Evolutionary conservation across 1,140 invertebrate species (phyloP), one percentile per base, ranked within the genome.

Genomic region (Drosophila truncata): DNA sequence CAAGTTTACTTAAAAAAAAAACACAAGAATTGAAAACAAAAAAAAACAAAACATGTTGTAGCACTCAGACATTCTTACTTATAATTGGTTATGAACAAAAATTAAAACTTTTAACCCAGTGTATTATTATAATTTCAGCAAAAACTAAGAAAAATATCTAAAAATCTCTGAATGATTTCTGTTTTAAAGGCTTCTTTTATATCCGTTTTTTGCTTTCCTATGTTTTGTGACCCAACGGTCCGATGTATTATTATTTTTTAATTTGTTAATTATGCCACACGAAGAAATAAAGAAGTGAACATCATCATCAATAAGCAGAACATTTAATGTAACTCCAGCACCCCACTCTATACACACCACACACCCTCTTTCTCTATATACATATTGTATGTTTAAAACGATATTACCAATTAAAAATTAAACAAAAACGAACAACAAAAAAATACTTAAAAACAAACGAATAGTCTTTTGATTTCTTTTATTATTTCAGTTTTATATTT

Each of bases 181-280:
- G 31, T 62, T 79, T 61, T 66, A 49, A 54, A 23, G 20, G 50
- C 31, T 29, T 46, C 50, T 72, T 55, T 62, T 29, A 31, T 33
- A 49, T 31, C 20, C 10, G 57, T 57, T 74, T 50, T 55, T 59
- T 10, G 9, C 16, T 18, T 14, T 73, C 46, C 60, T 49, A 41
- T 13, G 49, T 54, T 42, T 47, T 39, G 61, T 58, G 25, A 58
- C n/a, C 37, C 29, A 47, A 6, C 2, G 55, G 35, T 59, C 37
- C 25, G 42, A 72, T 88, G 79, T 88, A 80, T 88, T 83, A 85
- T 86, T 86, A 87, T 84, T 67, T 81, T 87, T 69, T 87, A 87
- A 76, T 86, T 79, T 80, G 79, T 86, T 87, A 71, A 64, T 42
- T 50, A 61, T 70, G 39, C 59, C 62, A 46, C 80, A 50, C 39